Conservation (phyloP, 2,888 invertebrate species). For the Pyrrhosoma nymphula region DNA sequence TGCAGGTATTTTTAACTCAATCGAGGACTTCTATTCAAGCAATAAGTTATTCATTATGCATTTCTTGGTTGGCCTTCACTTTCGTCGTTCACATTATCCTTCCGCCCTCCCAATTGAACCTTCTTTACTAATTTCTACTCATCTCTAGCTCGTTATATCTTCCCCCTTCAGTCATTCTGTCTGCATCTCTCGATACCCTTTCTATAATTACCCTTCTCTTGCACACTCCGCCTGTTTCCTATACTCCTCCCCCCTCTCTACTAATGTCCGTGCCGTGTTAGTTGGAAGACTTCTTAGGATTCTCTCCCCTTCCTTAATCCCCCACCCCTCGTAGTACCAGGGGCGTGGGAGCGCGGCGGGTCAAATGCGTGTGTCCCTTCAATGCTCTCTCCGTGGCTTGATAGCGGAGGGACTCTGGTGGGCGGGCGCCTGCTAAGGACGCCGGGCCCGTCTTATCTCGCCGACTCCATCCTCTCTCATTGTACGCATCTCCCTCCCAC, state of each 20-base stretch:
- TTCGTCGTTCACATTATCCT: not conserved
- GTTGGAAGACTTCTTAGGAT: not conserved
- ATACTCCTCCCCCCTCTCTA: not conserved
- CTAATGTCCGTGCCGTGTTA: not conserved
- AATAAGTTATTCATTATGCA: no score
- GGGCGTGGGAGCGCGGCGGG: not conserved
- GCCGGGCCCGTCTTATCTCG: constrained; percentile 49
- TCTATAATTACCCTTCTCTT: not conserved
- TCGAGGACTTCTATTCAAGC: no score
- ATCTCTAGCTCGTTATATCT: not conserved
- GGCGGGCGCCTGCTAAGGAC: constrained; percentile 20
- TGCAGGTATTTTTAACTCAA: no score
- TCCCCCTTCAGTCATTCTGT: not conserved
- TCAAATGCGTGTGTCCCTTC: constrained; percentile 51
- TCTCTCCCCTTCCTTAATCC: not conserved
- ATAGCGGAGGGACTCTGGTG: not conserved
- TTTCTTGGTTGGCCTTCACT: not conserved
- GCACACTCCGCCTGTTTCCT: not conserved
- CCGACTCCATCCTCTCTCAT: constrained; percentile 45
- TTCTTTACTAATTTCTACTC: not conserved
- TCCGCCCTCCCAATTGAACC: not conserved
- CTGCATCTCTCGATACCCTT: not conserved
- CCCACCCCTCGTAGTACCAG: not conserved
- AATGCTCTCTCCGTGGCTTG: constrained; percentile 43
- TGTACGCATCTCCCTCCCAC: constrained; percentile 43